Evolutionary conservation across 2,113 vertebrate genomes (phyloP).

Genomic region (Corythaeola cristata): DNA sequence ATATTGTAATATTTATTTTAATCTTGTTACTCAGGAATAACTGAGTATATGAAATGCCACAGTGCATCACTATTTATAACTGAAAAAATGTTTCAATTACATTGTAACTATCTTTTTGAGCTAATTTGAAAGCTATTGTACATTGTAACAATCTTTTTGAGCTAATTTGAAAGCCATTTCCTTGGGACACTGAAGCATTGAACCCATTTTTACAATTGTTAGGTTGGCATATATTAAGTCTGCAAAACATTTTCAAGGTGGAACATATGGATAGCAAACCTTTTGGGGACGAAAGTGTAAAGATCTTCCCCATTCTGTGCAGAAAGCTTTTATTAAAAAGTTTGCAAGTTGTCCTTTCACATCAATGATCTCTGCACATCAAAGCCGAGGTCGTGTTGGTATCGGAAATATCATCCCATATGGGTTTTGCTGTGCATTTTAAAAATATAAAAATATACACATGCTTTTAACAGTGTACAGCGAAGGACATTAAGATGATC

Average conservation of each 20-base stretch:
- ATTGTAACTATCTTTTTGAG: background rate
- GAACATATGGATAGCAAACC: slow-evolving; percentile 59
- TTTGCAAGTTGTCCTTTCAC: slow-evolving; percentile 67
- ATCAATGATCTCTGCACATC: slow-evolving; percentile 64
- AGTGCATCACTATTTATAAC: background rate
- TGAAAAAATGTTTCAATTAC: background rate
- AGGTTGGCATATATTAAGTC: background rate
- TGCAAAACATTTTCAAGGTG: slow-evolving; percentile 57
- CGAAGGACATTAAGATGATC: slow-evolving; percentile 45
- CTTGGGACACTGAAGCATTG: background rate
- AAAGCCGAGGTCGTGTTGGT: slow-evolving; percentile 59
- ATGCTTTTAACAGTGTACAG: slow-evolving; percentile 61
- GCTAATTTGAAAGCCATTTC: background rate
- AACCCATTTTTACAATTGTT: background rate
- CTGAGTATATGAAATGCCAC: background rate
- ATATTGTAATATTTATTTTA: background rate
- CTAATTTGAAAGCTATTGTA: background rate
- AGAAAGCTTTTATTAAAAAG: slow-evolving; percentile 63
- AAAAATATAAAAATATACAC: slow-evolving; percentile 69
- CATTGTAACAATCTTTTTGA: background rate
- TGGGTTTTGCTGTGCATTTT: slow-evolving; percentile 63
- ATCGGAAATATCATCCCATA: slow-evolving; percentile 64
- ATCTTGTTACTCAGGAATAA: background rate
- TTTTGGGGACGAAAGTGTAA: slow-evolving; percentile 58
- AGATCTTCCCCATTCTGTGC: slow-evolving; percentile 66